Evolutionary conservation across 2,888 invertebrate genomes (phyloP).

Genomic region (Clunio marinus): DNA sequence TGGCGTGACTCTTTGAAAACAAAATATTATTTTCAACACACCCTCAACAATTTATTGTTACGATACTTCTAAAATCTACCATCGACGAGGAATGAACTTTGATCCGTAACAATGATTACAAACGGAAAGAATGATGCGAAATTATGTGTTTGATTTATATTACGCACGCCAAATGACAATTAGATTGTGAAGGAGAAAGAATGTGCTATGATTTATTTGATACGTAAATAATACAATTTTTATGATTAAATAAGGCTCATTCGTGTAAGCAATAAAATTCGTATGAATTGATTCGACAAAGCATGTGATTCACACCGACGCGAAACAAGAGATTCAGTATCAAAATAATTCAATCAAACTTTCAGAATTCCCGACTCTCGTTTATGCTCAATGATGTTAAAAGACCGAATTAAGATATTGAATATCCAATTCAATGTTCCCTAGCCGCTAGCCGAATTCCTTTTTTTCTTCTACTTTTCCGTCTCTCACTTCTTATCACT

Average conservation of each 20-base stretch:
- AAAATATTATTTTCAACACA: too few relatives aligned
- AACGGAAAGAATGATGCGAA: background rate
- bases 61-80: too few relatives aligned
- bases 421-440: slow-evolving; percentile 29
- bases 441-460: slow-evolving; percentile 1
- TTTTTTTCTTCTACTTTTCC: slow-evolving; percentile 4
- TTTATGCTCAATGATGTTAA: slow-evolving; percentile 14
- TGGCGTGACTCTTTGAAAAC: background rate
- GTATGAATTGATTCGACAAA: too few relatives aligned
- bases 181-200: background rate
- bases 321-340: too few relatives aligned
- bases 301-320: too few relatives aligned
- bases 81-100: background rate
- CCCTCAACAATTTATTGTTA: too few relatives aligned
- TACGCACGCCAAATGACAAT: slow-evolving; percentile 18
- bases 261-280: too few relatives aligned
- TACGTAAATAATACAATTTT: background rate
- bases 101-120: background rate
- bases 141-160: slow-evolving; percentile 5
- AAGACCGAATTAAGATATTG: slow-evolving; percentile 28
- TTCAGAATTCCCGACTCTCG: too few relatives aligned
- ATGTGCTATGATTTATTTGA: slow-evolving; percentile 1
- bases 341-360: too few relatives aligned
- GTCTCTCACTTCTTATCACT: slow-evolving; percentile 19
- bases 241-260: too few relatives aligned